phyloP scores from a whole-genome alignment of 2,797 vertebrate species.

The Tapirus indicus region DNA sequence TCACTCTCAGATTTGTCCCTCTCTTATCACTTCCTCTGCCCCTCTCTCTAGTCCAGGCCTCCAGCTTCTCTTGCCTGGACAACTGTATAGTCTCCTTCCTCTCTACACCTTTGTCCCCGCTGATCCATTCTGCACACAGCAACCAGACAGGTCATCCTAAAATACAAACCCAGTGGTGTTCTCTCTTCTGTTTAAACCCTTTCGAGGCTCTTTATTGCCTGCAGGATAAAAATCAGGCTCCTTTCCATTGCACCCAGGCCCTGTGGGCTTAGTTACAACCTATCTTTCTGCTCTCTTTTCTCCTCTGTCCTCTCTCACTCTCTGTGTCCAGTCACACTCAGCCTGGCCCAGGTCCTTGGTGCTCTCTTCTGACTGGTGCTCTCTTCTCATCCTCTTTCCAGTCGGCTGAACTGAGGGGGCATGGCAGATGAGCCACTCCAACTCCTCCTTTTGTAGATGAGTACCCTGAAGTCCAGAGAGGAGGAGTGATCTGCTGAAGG shows the following conservation, averaged over 20 bases:
- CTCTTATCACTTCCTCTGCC: neutral
- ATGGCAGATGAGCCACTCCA: neutral
- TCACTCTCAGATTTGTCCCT: neutral
- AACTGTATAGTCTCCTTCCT: neutral
- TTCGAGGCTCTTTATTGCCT: neutral
- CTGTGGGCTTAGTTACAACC: neutral
- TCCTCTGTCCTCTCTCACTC: neutral
- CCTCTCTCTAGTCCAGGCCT: neutral
- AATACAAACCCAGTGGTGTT: neutral
- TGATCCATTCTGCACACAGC: neutral
- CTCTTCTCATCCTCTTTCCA: neutral
- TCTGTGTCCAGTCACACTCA: neutral
- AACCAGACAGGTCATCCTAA: neutral
- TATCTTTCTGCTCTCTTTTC: neutral
- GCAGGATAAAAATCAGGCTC: neutral
- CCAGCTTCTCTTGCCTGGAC: neutral
- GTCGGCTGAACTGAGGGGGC: neutral
- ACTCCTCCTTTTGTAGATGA: neutral
- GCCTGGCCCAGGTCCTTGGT: neutral
- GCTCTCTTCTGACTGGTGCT: neutral
- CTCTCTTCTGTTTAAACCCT: neutral
- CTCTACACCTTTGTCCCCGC: neutral
- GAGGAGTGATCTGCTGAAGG: neutral
- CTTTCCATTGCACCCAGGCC: neutral
- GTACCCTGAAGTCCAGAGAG: neutral